These are phyloP conservation scores for Thymallus thymallus DNA, from an alignment of 2,113 vertebrate genomes.

Conservation along the genomic window DNA sequence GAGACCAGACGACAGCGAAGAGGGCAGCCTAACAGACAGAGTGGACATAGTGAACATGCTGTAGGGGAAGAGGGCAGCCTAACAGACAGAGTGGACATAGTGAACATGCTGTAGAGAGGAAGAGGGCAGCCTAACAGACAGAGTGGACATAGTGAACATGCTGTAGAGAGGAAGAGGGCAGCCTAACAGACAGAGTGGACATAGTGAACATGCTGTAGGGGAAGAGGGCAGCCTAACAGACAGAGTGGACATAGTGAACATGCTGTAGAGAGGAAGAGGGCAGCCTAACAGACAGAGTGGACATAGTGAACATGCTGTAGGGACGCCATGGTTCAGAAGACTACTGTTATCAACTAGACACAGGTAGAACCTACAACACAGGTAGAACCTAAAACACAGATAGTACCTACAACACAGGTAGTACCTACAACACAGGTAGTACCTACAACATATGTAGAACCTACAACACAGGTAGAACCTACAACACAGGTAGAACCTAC, in stretches of 20 bases:
- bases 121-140: conserved; percentile 30
- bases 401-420: too few species aligned
- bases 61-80: conserved; percentile 21
- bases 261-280: too few species aligned
- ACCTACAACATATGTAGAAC: too few species aligned
- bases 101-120: too few species aligned
- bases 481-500: too few species aligned
- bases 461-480: too few species aligned
- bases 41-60: conserved; percentile 3
- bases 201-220: neutral
- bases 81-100: conserved; percentile 30
- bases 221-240: conserved; percentile 32
- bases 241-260: conserved; percentile 16
- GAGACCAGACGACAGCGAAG: conserved; percentile 51
- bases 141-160: conserved; percentile 13
- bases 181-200: conserved; percentile 29
- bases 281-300: conserved; percentile 28
- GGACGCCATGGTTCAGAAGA: neutral
- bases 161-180: conserved; percentile 33
- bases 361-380: too few species aligned
- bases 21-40: conserved; percentile 30
- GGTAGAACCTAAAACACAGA: too few species aligned
- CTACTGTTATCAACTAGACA: too few species aligned
- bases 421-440: too few species aligned
- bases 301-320: neutral